Evolutionary conservation across 1,140 invertebrate species (phyloP), one percentile per base, ranked within the genome.

Genomic region (Aphidius gifuensis): DNA sequence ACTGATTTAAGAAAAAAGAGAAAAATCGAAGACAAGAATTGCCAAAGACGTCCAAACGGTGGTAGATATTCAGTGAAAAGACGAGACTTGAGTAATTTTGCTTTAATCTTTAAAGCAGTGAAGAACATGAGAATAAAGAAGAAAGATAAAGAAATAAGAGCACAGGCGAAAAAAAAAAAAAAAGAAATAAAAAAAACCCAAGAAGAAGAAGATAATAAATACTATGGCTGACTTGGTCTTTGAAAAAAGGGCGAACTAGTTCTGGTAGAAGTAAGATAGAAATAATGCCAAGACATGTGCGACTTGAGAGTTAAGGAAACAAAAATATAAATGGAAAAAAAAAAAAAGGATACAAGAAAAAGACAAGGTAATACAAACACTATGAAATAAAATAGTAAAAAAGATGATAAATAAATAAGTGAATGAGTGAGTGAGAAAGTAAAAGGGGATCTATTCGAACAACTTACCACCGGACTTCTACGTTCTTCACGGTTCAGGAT

Each of bases 401-500:
- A 53, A 42, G 16, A 11, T 44, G 46, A 57, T 47, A 45, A 57
- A 51, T 6, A 42, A 32, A 32, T 32, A 32, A 32, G 23, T 32
- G 39, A 39, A 42, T 49, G 23, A 42, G 42, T 43, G 55, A 40
- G 39, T n/a, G 39, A 51, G 54, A 62, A 66, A 65, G 61, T n/a
- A 63, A 16, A 60, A 64, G 62, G 62, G 65, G 69, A 71, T 73
- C 66, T 69, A 69, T 74, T 71, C 69, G 66, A 73, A 69, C 71
- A 76, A 76, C 75, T 77, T 75, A 74, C 72, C 23, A 32, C 23
- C 67, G 71, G 73, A 76, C 73, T 76, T 74, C 68, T 73, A 68
- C 68, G 69, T 66, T 68, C 67, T 69, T 68, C 66, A 64, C 64
- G 58, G 59, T 72, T 67, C 73, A 76, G 74, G 75, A 77, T 77